These are phyloP conservation scores for Apocheima hispidaria DNA, from an alignment of 2,888 invertebrate species.

Conservation along the genomic window DNA sequence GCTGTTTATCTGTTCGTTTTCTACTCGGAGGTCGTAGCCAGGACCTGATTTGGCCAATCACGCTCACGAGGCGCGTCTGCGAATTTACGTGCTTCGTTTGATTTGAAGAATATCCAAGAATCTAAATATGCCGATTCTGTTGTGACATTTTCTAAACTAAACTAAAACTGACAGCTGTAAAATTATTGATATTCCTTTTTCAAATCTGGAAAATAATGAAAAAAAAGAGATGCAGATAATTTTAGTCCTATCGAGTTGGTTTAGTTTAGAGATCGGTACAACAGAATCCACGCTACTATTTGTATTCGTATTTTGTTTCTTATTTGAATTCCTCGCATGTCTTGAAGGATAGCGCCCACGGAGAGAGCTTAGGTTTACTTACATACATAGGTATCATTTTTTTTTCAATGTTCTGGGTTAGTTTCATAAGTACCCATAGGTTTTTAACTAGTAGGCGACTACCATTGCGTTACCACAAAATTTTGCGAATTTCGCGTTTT, in stretches of 20 bases:
- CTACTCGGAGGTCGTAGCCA: background rate
- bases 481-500: too few species aligned
- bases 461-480: too few species aligned
- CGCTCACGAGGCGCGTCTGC: constrained; percentile 14
- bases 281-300: too few species aligned
- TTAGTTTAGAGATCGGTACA: too few species aligned
- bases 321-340: constrained; percentile 24
- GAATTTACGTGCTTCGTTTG: constrained; percentile 30
- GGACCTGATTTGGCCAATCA: constrained; percentile 34
- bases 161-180: too few species aligned
- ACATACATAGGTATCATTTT: background rate
- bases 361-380: background rate
- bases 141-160: too few species aligned
- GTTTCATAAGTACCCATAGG: too few species aligned
- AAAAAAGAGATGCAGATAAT: too few species aligned
- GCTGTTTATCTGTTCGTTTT: background rate
- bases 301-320: constrained; percentile 27
- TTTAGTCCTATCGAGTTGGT: too few species aligned
- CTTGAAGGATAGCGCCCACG: constrained; percentile 8
- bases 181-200: too few species aligned
- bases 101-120: constrained; percentile 16
- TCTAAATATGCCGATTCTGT: constrained; percentile 12
- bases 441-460: too few species aligned
- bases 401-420: background rate
- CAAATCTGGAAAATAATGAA: too few species aligned